A percentile compares a stretch with the other conserved stretches of the same genome.
phyloP scores from a whole-genome alignment of 2,888 invertebrate genomes.

The Parelbella ahira region DNA sequence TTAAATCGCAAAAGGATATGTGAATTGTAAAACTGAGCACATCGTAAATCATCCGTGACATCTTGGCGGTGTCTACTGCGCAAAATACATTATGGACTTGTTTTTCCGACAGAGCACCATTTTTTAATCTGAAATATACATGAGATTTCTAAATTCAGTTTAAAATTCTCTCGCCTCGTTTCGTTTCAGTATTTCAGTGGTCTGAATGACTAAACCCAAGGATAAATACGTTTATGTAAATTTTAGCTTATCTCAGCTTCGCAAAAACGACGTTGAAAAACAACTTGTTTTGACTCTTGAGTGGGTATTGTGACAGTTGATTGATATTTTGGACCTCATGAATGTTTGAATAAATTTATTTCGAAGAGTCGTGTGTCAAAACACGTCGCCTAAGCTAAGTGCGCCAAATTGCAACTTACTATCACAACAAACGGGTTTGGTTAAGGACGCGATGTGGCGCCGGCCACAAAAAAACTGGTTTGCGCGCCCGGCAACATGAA shows the following conservation, averaged over 20 bases:
- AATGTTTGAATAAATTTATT: conserved; percentile 4
- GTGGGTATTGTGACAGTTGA: conserved; percentile 2
- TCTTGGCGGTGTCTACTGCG: conserved; percentile 1
- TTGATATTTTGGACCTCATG: background rate
- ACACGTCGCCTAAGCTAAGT: no score
- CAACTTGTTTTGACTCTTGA: conserved; percentile 5
- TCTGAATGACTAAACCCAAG: no score
- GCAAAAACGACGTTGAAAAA: no score
- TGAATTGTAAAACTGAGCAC: conserved; percentile 15
- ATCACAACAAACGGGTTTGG: conserved; percentile 33
- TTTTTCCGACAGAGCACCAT: background rate
- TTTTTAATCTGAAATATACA: conserved; percentile 3
- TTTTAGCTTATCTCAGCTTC: no score
- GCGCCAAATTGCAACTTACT: conserved; percentile 29
- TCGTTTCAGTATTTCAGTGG: no score
- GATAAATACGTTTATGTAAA: no score
- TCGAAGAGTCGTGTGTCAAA: no score
- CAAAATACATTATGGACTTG: conserved; percentile 10
- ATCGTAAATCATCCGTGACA: conserved; percentile 4
- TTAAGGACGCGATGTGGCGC: conserved; percentile 48
- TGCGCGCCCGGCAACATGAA: conserved; percentile 27
- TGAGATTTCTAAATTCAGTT: conserved; percentile 12
- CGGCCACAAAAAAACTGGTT: conserved; percentile 41
- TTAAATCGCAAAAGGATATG: conserved; percentile 8
- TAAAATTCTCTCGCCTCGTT: no score